Percentiles rank a stretch among this genome's conserved stretches.
Conservation (phyloP, 2,113 vertebrate genomes). For the Siniperca chuatsi region DNA sequence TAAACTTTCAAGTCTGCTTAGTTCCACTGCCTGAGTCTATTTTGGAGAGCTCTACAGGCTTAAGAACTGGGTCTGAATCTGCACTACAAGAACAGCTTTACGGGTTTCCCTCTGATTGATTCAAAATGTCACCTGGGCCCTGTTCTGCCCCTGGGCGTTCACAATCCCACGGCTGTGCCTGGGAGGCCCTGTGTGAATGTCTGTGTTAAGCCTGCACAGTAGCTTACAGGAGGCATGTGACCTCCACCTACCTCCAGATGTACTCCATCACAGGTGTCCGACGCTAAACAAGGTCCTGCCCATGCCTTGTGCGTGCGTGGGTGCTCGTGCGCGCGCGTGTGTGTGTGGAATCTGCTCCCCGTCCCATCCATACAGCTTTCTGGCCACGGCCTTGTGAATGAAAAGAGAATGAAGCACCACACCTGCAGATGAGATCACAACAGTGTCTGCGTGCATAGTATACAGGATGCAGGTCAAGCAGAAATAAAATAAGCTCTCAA, state of each 20-base stretch:
- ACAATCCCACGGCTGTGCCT: conserved; percentile 70
- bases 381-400: neutral
- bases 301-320: neutral
- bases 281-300: neutral
- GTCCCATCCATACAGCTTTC: neutral
- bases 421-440: conserved; percentile 59
- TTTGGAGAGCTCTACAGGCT: conserved; percentile 74
- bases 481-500: conserved; percentile 54
- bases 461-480: conserved; percentile 58
- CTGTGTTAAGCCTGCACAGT: conserved; percentile 51
- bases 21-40: conserved; percentile 81
- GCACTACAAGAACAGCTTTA: conserved; percentile 62
- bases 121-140: conserved; percentile 63
- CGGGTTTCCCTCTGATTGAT: conserved; percentile 61
- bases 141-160: conserved; percentile 64
- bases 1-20: conserved; percentile 82
- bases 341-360: conserved; percentile 32
- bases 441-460: conserved; percentile 44
- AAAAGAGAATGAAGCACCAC: conserved; percentile 31
- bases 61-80: conserved; percentile 61
- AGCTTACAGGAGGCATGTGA: conserved; percentile 65
- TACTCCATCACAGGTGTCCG: conserved; percentile 55
- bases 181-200: conserved; percentile 53
- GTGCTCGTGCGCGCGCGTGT: too few species aligned
- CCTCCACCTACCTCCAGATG: conserved; percentile 61